phyloP scores from a whole-genome alignment of 2,888 invertebrate species.

The Ferdinandea cuprea region DNA sequence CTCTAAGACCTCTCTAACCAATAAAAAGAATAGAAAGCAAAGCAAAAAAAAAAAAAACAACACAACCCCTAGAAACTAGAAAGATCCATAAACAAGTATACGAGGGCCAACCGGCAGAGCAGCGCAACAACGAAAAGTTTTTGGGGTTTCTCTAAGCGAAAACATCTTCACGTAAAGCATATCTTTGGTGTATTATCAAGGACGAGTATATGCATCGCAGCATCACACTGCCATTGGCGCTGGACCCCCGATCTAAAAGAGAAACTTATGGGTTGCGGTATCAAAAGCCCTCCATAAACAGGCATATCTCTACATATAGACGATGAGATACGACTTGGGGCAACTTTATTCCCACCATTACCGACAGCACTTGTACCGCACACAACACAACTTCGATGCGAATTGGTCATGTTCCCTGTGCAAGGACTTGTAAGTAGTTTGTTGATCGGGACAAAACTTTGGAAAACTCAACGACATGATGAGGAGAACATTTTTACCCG shows the following conservation, averaged over 20 bases:
- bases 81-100: constrained; percentile 68
- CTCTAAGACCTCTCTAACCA: constrained; percentile 37
- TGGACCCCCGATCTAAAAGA: constrained; percentile 42
- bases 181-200: constrained; percentile 53
- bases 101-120: constrained; percentile 43
- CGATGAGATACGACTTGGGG: constrained; percentile 51
- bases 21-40: too few relatives aligned
- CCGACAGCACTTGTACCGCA: constrained; percentile 69
- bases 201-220: constrained; percentile 45
- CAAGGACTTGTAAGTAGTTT: constrained; percentile 74
- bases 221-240: constrained; percentile 63
- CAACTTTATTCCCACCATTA: constrained; percentile 68
- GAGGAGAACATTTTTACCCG: constrained; percentile 66
- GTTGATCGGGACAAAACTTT: constrained; percentile 73
- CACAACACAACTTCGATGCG: constrained; percentile 68
- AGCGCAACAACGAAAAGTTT: constrained; percentile 59
- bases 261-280: constrained; percentile 68
- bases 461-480: constrained; percentile 24
- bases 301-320: constrained; percentile 15
- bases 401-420: constrained; percentile 70
- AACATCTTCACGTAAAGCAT: constrained; percentile 71
- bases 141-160: constrained; percentile 70
- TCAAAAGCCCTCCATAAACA: constrained; percentile 2
- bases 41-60: constrained; percentile 29
- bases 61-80: background rate